Conservation (phyloP, 1,140 invertebrate genomes). For the Ceratosolen fusciceps region DNA sequence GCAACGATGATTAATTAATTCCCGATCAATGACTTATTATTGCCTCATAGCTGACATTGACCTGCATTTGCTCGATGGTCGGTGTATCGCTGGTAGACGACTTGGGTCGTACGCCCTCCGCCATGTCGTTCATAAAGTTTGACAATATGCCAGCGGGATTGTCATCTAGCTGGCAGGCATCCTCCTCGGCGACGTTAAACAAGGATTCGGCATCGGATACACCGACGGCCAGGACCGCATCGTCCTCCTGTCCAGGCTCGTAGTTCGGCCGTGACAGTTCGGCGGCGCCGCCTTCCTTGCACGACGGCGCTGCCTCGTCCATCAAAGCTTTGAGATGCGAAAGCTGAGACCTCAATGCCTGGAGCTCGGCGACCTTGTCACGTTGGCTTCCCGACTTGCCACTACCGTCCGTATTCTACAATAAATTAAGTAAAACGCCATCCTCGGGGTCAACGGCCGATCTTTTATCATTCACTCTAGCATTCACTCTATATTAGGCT, state of each 20-base stretch:
- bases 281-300: conserved; percentile 54
- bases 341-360: conserved; percentile 65
- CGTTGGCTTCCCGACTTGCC: conserved; percentile 50
- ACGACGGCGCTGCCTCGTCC: conserved; percentile 59
- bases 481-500: no score
- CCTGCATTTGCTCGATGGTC: conserved; percentile 61
- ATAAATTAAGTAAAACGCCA: background rate
- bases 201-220: background rate
- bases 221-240: conserved; percentile 25
- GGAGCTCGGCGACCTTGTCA: conserved; percentile 66
- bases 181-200: background rate
- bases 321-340: conserved; percentile 65
- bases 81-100: conserved; percentile 44
- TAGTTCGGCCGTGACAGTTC: conserved; percentile 48
- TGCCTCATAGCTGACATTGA: conserved; percentile 14
- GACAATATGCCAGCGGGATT: conserved; percentile 45
- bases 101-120: background rate
- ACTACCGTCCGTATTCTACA: conserved; percentile 59
- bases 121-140: conserved; percentile 7
- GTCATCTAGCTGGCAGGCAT: conserved; percentile 46
- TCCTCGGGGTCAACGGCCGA: no score
- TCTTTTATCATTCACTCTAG: no score
- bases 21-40: background rate
- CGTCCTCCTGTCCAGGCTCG: conserved; percentile 57
- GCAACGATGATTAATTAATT: background rate